Evolutionary conservation across 1,140 invertebrate species (phyloP).

Genomic region (Caenorhabditis latens): DNA sequence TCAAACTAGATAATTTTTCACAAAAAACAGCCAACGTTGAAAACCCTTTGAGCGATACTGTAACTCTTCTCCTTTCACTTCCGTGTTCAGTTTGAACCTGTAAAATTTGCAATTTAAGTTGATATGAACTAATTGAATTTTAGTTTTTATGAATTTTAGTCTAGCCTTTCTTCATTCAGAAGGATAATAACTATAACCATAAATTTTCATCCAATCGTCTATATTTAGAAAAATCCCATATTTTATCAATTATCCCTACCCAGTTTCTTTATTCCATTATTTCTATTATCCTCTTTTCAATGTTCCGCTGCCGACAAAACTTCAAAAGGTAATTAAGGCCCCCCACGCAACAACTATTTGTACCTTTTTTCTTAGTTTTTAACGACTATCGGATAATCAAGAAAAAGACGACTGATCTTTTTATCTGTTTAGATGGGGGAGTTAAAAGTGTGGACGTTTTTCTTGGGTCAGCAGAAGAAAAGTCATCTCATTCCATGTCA

Average conservation of each 20-base stretch:
- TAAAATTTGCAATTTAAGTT: too few relatives aligned
- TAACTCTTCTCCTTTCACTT: too few relatives aligned
- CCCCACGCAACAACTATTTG: constrained; percentile 5
- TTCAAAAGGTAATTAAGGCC: constrained; percentile 32
- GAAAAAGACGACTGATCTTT: constrained; percentile 9
- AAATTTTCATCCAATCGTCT: too few relatives aligned
- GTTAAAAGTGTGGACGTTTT: constrained; percentile 17
- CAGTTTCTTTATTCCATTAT: background rate
- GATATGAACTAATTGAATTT: too few relatives aligned
- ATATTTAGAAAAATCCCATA: constrained; percentile 26
- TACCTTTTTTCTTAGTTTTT: constrained; percentile 49
- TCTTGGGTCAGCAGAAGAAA: background rate
- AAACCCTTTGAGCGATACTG: too few relatives aligned
- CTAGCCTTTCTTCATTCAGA: too few relatives aligned
- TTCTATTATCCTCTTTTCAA: background rate
- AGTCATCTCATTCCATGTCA: background rate
- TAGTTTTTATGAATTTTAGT: too few relatives aligned
- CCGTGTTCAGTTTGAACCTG: too few relatives aligned
- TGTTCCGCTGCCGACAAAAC: constrained; percentile 37
- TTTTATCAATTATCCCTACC: constrained; percentile 35
- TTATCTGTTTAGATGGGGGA: constrained; percentile 18
- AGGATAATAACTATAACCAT: too few relatives aligned
- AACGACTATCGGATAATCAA: constrained; percentile 24
- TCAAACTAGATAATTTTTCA: too few relatives aligned
- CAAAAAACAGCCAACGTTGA: too few relatives aligned